Conservation (phyloP, 1,140 invertebrate species). For the Polyergus mexicanus region DNA sequence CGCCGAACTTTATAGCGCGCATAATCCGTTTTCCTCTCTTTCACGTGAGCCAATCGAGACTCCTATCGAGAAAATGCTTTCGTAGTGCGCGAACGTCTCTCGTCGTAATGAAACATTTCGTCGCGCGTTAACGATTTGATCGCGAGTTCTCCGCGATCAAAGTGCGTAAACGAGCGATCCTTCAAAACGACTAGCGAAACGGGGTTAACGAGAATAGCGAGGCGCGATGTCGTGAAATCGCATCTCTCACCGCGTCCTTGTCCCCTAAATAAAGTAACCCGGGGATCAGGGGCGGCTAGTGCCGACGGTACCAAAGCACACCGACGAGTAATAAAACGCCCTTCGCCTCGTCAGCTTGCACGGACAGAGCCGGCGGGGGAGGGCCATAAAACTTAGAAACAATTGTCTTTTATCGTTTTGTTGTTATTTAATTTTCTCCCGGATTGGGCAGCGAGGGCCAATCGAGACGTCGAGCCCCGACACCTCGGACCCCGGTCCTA, state of each 20-base stretch:
- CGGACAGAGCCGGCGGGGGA: constrained; percentile 38
- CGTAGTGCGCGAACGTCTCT: not conserved
- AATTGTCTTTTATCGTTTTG: constrained; percentile 84
- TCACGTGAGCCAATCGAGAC: constrained; percentile 28
- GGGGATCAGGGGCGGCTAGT: constrained; percentile 74
- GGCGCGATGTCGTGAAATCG: constrained; percentile 44
- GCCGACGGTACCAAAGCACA: constrained; percentile 54
- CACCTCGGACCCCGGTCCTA: constrained; percentile 76
- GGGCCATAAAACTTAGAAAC: constrained; percentile 83
- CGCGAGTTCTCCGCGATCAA: not conserved
- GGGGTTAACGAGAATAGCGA: constrained; percentile 31
- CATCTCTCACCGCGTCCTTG: constrained; percentile 52
- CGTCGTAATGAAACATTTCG: not conserved
- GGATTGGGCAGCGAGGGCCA: constrained; percentile 72
- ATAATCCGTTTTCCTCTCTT: constrained; percentile 2
- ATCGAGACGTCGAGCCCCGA: constrained; percentile 69
- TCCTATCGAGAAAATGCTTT: constrained; percentile 14
- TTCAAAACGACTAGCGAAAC: constrained; percentile 32
- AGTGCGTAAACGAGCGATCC: not conserved
- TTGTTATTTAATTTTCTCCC: constrained; percentile 83
- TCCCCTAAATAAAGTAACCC: constrained; percentile 85
- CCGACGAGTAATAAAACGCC: constrained; percentile 82
- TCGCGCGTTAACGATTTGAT: constrained; percentile 2
- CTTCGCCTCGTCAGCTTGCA: constrained; percentile 73
- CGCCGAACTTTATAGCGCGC: constrained; percentile 21